Conservation (phyloP, 64 coral and sea anemone genomes). For the Actinia tenebrosa region DNA sequence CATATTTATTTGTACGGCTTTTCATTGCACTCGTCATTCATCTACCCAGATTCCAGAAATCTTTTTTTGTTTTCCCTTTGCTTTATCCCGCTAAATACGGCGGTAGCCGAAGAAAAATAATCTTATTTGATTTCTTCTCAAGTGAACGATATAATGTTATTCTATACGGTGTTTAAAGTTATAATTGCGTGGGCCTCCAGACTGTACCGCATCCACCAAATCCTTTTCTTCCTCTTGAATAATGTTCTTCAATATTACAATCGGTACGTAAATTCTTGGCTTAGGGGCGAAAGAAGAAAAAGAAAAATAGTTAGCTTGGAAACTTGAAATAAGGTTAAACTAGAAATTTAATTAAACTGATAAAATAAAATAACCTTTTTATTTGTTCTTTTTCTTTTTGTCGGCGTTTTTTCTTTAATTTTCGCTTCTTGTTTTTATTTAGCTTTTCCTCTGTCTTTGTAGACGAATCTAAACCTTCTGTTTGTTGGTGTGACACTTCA, state of each 20-base stretch:
- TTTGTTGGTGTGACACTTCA: background rate
- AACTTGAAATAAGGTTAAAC: background rate
- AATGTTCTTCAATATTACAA: background rate
- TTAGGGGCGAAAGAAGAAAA: background rate
- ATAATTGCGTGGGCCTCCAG: too few species aligned
- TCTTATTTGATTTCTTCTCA: too few species aligned
- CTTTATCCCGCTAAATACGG: too few species aligned
- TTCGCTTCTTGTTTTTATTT: slow-evolving; percentile 47
- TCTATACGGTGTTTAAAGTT: too few species aligned
- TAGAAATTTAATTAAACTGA: background rate
- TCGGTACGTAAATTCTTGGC: background rate
- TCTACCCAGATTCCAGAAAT: too few species aligned
- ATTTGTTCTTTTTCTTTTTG: slow-evolving; percentile 9
- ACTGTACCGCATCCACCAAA: too few species aligned
- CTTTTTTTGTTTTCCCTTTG: too few species aligned
- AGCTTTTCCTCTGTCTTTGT: background rate
- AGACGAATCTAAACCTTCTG: background rate
- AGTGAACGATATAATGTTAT: too few species aligned
- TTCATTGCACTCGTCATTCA: too few species aligned
- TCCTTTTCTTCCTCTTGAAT: background rate
- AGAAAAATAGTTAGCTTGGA: background rate
- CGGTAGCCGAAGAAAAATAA: too few species aligned
- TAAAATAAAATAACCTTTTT: background rate
- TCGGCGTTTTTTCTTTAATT: slow-evolving; percentile 56
- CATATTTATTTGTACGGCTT: too few species aligned